Evolutionary conservation across 2,797 vertebrate species (phyloP).

Genomic region (Eospalax fontanierii): DNA sequence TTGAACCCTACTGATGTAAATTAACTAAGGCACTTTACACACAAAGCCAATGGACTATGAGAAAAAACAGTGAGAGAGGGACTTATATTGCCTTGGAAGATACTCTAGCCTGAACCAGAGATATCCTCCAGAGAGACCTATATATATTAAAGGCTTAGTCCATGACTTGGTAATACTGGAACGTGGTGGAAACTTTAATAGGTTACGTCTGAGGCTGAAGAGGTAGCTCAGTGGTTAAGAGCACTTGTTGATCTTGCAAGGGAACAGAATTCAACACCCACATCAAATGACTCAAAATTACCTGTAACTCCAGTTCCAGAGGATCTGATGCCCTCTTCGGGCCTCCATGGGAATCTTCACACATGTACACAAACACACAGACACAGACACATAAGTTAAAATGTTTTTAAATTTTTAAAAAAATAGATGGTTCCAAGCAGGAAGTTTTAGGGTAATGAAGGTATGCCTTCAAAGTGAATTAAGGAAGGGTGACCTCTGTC

Average conservation of each 20-base stretch:
- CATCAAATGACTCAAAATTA: background rate
- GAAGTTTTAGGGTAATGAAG: background rate
- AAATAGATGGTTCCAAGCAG: background rate
- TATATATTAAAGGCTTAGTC: background rate
- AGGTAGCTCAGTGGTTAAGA: background rate
- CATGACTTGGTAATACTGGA: background rate
- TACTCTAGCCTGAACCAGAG: background rate
- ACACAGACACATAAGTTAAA: background rate
- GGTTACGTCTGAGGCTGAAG: background rate
- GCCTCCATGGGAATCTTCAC: background rate
- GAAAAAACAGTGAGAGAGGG: background rate
- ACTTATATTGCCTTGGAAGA: background rate
- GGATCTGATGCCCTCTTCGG: background rate
- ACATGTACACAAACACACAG: background rate
- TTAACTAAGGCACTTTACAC: conserved; percentile 31
- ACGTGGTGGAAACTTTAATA: background rate
- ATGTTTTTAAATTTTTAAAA: background rate
- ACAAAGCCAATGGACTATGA: background rate
- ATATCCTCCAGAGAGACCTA: background rate
- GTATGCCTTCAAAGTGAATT: background rate
- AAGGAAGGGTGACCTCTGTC: too few relatives aligned
- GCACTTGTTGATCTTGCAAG: background rate
- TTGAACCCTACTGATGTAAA: conserved; percentile 51
- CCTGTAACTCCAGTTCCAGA: background rate
- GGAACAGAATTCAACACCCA: background rate